Conservation (phyloP, 2,113 vertebrate species). For the Phrynosoma blainvillii region DNA sequence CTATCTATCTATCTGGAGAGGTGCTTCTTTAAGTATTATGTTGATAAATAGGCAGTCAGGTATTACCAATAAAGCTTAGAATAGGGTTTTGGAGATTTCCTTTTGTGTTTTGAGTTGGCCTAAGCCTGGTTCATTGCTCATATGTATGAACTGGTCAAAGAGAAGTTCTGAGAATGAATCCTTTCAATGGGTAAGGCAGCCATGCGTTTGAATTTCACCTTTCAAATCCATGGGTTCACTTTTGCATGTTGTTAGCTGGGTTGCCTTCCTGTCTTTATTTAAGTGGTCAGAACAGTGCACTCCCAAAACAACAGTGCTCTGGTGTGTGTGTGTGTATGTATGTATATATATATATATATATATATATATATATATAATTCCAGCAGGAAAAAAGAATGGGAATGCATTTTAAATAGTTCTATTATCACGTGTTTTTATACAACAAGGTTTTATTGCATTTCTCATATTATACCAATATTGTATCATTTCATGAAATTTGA, state of each 20-base stretch:
- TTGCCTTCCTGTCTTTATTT: background rate
- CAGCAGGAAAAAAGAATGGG: slow-evolving; percentile 36
- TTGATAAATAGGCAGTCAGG: slow-evolving; percentile 54
- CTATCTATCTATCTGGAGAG: no score
- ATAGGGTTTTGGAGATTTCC: background rate
- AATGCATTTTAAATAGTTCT: slow-evolving; percentile 29
- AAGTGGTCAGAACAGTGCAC: background rate
- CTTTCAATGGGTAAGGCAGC: background rate
- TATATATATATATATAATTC: slow-evolving; percentile 24
- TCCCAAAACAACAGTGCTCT: slow-evolving; percentile 28
- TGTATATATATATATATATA: no score
- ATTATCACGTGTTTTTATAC: slow-evolving; percentile 15
- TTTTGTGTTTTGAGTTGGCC: background rate
- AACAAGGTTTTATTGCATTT: slow-evolving; percentile 18
- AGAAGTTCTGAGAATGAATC: background rate
- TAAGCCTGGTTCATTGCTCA: background rate
- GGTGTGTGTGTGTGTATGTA: no score
- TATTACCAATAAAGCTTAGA: slow-evolving; percentile 29
- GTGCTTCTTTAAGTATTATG: no score
- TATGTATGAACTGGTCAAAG: background rate
- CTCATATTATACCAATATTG: slow-evolving; percentile 30
- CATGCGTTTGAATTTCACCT: background rate
- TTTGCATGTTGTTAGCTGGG: background rate
- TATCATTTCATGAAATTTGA: slow-evolving; percentile 53
- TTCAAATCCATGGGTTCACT: background rate